Base-by-base conservation (phyloP, 2,113 vertebrate species). In the Nothoprocta pentlandii region DNA sequence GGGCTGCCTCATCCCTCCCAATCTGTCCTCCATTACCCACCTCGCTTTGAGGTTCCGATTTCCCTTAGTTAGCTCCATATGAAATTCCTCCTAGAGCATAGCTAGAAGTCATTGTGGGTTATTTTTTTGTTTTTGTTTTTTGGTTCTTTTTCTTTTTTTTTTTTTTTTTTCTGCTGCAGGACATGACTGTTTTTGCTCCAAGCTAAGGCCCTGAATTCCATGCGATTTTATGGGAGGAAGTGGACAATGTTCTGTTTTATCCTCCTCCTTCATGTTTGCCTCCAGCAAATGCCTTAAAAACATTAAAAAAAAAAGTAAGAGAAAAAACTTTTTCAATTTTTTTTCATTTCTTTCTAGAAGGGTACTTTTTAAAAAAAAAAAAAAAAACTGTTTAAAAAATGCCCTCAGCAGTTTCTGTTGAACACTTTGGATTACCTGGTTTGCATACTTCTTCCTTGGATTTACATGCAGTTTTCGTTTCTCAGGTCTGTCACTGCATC, bases 1-100 rank as follows among this genome's bases (percentile, higher is more conserved):
- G 2, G 81, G 61, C 76, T 44, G 14, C 75, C 91, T 96, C 10
- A 36, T 95, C 49, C 86, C 94, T 46, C 80, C 6, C 95, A 95
- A 94, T 98, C 97, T 98, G 97, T 96, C 97, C 85, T 96, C 97
- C 97, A 97, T 97, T 98, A 97, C 93, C 96, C 96, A 77, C 5
- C 95, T 96, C 90, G 63, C 95, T 92, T 95, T 80, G 87, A 80
- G 81, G 86, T 1, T 44, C 87, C 3, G 36, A 61, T 84, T 96
- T 94, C 54, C 54, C 90, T 87, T 92, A 67, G 46, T 93, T 78
- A 81, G 85, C 19, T 88, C 91, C 95, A 89, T 93, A 95, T 92
- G 95, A 91, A 70, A 85, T 94, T 82, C 91, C 51, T 81, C 81
- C 67, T 58, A 56, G 7, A 90, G 73, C 49, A 20, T 85, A 93